phyloP scores from a whole-genome alignment of 1,140 invertebrate species.

The Polyergus mexicanus region DNA sequence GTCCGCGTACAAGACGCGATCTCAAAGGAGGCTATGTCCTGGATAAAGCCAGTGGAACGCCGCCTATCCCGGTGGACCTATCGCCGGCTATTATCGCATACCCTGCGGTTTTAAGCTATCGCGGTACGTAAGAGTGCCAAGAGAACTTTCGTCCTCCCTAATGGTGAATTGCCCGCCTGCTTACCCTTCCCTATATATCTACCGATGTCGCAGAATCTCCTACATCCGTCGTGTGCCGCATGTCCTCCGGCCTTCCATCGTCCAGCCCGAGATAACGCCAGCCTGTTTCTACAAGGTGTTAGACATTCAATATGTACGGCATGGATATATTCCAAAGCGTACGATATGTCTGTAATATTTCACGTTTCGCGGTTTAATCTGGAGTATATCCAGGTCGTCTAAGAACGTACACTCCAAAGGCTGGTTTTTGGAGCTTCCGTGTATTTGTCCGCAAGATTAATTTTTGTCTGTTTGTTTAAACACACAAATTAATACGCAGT shows the following conservation, averaged over 20 bases:
- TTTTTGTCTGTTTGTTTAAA: not conserved
- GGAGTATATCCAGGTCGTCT: constrained; percentile 21
- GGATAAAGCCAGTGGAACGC: constrained; percentile 62
- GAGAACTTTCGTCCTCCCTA: constrained; percentile 61
- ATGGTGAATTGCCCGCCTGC: constrained; percentile 53
- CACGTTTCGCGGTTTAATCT: constrained; percentile 21
- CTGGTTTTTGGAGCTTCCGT: constrained; percentile 3
- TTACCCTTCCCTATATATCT: constrained; percentile 25
- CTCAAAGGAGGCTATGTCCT: constrained; percentile 59
- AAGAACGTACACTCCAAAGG: constrained; percentile 7
- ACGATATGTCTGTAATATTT: constrained; percentile 48
- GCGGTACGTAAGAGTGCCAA: constrained; percentile 60
- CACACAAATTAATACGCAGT: not conserved
- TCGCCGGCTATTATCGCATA: constrained; percentile 82
- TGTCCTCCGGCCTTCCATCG: constrained; percentile 61
- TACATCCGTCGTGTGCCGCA: constrained; percentile 15
- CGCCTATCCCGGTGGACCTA: constrained; percentile 74
- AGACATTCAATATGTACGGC: constrained; percentile 35
- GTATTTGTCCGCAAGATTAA: constrained; percentile 26
- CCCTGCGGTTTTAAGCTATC: constrained; percentile 81
- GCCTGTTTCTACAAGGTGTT: constrained; percentile 80
- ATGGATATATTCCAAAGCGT: constrained; percentile 37
- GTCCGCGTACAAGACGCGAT: constrained; percentile 55
- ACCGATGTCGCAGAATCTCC: constrained; percentile 23
- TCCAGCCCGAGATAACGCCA: constrained; percentile 77